phyloP scores from a whole-genome alignment of 2,797 vertebrate genomes.

The Masticophis lateralis region DNA sequence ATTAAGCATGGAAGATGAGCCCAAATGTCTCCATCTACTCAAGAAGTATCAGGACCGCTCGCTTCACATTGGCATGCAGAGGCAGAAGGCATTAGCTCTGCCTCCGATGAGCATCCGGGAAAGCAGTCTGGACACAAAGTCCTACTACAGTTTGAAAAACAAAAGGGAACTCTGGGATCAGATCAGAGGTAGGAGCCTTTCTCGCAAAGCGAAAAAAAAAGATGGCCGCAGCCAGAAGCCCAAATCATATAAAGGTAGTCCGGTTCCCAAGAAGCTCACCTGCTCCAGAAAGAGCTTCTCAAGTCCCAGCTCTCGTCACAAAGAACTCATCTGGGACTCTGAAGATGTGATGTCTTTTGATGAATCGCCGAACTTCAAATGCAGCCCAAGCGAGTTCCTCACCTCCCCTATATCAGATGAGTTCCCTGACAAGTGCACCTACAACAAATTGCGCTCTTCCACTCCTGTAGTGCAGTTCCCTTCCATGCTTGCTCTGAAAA shows the following conservation, averaged over 20 bases:
- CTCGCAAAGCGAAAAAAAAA: background rate
- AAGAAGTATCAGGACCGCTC: slow-evolving; percentile 55
- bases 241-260: background rate
- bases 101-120: slow-evolving; percentile 50
- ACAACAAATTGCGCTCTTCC: slow-evolving; percentile 14
- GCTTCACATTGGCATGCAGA: rapidly evolving
- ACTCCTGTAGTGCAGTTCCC: slow-evolving; percentile 40
- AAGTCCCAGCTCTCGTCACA: background rate
- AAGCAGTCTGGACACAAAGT: background rate
- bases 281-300: rapidly evolving
- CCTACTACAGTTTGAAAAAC: slow-evolving; percentile 63
- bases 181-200: slow-evolving; percentile 1
- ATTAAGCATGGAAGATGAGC: slow-evolving; percentile 53
- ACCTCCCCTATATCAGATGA: slow-evolving; percentile 28
- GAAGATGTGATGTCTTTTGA: background rate
- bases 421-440: slow-evolving; percentile 24
- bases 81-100: background rate
- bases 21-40: slow-evolving; percentile 53
- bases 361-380: background rate
- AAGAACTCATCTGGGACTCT: background rate
- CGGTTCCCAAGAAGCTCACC: background rate
- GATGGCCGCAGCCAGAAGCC: background rate
- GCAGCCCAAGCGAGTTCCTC: background rate
- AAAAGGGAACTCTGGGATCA: slow-evolving; percentile 63
- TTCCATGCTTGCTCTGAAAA: slow-evolving; percentile 34